phyloP scores from a whole-genome alignment of 1,140 invertebrate species.

The Drosophila prosaltans region DNA sequence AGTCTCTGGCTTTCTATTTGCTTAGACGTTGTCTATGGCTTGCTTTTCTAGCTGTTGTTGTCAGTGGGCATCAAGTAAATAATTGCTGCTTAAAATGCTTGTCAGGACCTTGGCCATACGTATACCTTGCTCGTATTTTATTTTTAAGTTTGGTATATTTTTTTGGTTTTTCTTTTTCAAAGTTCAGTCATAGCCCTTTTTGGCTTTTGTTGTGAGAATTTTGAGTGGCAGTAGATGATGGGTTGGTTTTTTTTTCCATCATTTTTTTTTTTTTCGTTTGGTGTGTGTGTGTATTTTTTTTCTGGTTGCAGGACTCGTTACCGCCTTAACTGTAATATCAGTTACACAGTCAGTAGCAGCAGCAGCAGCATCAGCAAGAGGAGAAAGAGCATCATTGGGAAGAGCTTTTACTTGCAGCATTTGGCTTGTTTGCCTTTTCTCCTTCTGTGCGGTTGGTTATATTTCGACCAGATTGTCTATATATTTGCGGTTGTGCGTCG shows the following conservation, averaged over 20 bases:
- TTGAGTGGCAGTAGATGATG: conserved; percentile 70
- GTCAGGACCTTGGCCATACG: conserved; percentile 64
- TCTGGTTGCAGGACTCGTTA: conserved; percentile 61
- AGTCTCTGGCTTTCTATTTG: conserved; percentile 33
- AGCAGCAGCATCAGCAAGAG: conserved; percentile 16
- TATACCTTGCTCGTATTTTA: conserved; percentile 50
- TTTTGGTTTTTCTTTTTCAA: conserved; percentile 18
- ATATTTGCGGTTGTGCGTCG: conserved; percentile 69
- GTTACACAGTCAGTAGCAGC: conserved; percentile 53
- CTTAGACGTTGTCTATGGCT: conserved; percentile 11
- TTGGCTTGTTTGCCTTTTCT: conserved; percentile 40
- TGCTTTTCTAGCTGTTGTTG: conserved; percentile 51
- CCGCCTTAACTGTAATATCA: conserved; percentile 79
- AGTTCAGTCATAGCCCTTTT: conserved; percentile 56
- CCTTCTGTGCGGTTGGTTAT: conserved; percentile 46
- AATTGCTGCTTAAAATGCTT: conserved; percentile 82
- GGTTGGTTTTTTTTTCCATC: conserved; percentile 39
- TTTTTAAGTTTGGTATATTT: conserved; percentile 47
- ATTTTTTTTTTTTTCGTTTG: conserved; percentile 16
- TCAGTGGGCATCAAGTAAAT: conserved; percentile 78
- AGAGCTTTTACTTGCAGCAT: conserved; percentile 38
- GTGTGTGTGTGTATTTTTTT: conserved; percentile 10
- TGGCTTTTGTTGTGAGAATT: conserved; percentile 67
- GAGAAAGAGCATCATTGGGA: conserved; percentile 24
- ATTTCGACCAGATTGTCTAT: conserved; percentile 75